A percentile compares a stretch with the other conserved stretches of the same genome.
Conservation (phyloP, 2,888 invertebrate genomes). For the Drosophila siamana region DNA sequence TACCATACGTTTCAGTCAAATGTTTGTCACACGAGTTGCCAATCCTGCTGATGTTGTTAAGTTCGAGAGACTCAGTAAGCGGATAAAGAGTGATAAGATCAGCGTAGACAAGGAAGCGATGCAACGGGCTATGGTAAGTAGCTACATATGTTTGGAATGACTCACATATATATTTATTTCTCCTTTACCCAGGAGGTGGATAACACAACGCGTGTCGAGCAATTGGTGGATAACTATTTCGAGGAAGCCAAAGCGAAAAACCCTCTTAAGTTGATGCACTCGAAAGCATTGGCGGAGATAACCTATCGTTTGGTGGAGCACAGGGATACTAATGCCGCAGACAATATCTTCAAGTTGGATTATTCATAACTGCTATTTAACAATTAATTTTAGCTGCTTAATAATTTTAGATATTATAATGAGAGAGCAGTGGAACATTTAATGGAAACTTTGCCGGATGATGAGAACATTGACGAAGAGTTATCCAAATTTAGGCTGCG, state of each 20-base stretch:
- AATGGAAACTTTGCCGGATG: constrained; percentile 85
- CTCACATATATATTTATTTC: not conserved
- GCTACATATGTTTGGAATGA: not conserved
- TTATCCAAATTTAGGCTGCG: constrained; percentile 85
- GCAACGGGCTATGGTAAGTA: constrained; percentile 75
- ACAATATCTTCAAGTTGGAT: constrained; percentile 86
- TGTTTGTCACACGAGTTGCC: constrained; percentile 90
- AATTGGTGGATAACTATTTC: constrained; percentile 88
- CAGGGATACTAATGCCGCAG: constrained; percentile 87
- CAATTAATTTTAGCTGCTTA: not conserved
- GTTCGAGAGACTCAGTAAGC: constrained; percentile 87
- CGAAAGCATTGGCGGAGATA: constrained; percentile 92
- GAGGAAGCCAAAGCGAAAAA: constrained; percentile 86
- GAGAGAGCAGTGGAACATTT: constrained; percentile 86
- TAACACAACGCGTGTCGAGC: constrained; percentile 86
- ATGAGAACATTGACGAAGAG: constrained; percentile 86
- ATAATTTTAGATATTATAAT: constrained; percentile 86
- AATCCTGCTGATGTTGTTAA: constrained; percentile 93
- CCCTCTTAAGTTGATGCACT: constrained; percentile 89
- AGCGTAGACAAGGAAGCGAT: constrained; percentile 81
- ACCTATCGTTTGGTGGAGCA: constrained; percentile 89
- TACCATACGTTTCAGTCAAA: constrained; percentile 90
- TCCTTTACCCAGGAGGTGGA: constrained; percentile 70
- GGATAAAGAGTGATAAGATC: constrained; percentile 66
- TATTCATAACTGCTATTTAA: not conserved